Conservation (phyloP, 2,113 vertebrate genomes). For the Taxidea taxus region DNA sequence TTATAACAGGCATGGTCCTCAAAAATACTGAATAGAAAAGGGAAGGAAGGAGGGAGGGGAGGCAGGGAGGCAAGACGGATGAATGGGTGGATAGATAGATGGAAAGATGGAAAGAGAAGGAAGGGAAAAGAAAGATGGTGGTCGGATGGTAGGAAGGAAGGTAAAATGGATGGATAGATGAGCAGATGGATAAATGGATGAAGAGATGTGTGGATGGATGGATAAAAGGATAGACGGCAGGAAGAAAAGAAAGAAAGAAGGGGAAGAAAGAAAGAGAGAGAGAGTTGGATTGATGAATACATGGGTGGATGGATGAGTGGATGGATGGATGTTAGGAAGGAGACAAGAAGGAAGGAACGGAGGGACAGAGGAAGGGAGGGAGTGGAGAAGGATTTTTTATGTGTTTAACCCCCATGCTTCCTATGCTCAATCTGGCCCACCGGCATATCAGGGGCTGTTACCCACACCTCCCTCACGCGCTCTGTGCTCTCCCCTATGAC, state of each 20-base stretch:
- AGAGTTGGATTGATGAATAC: not conserved
- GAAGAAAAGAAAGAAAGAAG: not conserved
- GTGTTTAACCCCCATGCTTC: not conserved
- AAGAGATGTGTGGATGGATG: not conserved
- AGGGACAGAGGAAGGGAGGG: no score
- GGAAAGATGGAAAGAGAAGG: not conserved
- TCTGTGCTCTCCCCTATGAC: not conserved
- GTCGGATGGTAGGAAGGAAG: no score
- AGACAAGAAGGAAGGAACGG: not conserved
- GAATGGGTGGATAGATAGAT: not conserved
- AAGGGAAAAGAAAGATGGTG: not conserved
- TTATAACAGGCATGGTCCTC: rapidly evolving
- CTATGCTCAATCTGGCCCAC: not conserved
- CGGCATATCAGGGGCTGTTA: rapidly evolving
- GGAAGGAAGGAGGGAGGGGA: not conserved
- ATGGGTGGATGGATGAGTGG: no score
- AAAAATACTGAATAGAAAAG: not conserved
- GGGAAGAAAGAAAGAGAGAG: constrained; percentile 1
- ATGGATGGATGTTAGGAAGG: no score
- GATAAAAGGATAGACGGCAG: no score
- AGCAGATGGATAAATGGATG: no score
- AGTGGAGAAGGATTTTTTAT: not conserved
- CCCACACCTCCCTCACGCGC: not conserved
- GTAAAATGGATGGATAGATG: not conserved
- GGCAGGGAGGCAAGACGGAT: not conserved